phyloP scores from a whole-genome alignment of 2,113 vertebrate genomes.

The Eulemur macaco region DNA sequence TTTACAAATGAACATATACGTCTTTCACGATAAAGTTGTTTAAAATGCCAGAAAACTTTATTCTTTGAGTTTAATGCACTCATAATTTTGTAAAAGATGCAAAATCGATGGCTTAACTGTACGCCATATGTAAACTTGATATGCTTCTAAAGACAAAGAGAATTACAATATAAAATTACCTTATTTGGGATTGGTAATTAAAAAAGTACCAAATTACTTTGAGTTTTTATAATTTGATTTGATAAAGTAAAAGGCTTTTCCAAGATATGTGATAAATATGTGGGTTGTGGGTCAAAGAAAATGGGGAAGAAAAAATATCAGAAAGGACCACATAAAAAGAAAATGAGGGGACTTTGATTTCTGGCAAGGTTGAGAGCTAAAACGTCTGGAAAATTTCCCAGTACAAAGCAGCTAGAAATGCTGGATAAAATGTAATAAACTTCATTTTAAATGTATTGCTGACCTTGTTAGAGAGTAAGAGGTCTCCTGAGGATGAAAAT shows the following conservation, averaged over 20 bases:
- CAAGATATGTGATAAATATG: not conserved
- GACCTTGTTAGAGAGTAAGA: conserved; percentile 50
- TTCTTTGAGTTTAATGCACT: not conserved
- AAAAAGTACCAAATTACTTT: not conserved
- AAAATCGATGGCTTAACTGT: not conserved
- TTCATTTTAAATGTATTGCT: conserved; percentile 48
- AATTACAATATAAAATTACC: not conserved
- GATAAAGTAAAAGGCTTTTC: not conserved
- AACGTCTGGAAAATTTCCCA: conserved; percentile 37
- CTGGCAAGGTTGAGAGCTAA: not conserved
- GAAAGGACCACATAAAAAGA: conserved; percentile 28
- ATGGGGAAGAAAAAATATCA: not conserved
- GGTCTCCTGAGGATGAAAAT: conserved; percentile 1
- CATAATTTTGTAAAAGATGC: not conserved
- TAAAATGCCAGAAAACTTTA: not conserved
- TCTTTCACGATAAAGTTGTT: not conserved
- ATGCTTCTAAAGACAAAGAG: not conserved
- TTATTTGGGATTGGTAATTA: not conserved
- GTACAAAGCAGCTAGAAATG: conserved; percentile 7
- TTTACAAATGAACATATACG: not conserved
- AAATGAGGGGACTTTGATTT: not conserved
- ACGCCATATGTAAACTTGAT: not conserved
- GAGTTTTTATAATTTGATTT: not conserved
- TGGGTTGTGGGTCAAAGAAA: not conserved
- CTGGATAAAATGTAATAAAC: conserved; percentile 46